phyloP scores from a whole-genome alignment of 2,113 vertebrate genomes.

The Hassar affinis region DNA sequence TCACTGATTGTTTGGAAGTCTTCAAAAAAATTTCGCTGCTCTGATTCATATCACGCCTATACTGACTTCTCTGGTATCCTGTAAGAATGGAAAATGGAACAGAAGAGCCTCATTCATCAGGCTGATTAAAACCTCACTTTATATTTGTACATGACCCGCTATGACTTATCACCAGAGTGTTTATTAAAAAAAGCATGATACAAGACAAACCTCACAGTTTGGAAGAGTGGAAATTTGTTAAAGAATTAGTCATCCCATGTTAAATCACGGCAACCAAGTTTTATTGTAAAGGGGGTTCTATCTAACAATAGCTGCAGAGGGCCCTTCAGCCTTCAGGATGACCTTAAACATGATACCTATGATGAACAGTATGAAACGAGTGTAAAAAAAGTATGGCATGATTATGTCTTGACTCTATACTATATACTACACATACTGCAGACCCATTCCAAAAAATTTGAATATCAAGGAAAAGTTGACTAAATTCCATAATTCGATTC shows the following conservation, averaged over 20 bases:
- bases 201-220: neutral
- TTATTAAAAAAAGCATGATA: neutral
- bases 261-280: neutral
- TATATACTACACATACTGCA: too few species aligned
- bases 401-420: neutral
- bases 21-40: neutral
- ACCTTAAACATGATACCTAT: neutral
- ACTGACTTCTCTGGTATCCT: neutral
- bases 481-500: too few species aligned
- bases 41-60: neutral
- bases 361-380: neutral
- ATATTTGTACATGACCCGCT: neutral
- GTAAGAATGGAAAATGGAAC: neutral
- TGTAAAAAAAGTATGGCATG: neutral
- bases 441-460: too few species aligned
- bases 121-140: neutral
- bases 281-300: neutral
- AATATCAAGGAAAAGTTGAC: too few species aligned
- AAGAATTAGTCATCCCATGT: neutral
- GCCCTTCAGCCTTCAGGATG: neutral
- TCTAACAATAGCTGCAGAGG: neutral
- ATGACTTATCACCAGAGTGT: neutral
- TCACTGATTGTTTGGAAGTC: neutral
- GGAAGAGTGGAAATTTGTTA: neutral
- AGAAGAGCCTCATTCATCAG: neutral